Percentiles rank a stretch among this genome's conserved stretches.
These are phyloP conservation scores for Notothenia rossii DNA, from an alignment of 2,113 vertebrate genomes.

Conservation along the genomic window DNA sequence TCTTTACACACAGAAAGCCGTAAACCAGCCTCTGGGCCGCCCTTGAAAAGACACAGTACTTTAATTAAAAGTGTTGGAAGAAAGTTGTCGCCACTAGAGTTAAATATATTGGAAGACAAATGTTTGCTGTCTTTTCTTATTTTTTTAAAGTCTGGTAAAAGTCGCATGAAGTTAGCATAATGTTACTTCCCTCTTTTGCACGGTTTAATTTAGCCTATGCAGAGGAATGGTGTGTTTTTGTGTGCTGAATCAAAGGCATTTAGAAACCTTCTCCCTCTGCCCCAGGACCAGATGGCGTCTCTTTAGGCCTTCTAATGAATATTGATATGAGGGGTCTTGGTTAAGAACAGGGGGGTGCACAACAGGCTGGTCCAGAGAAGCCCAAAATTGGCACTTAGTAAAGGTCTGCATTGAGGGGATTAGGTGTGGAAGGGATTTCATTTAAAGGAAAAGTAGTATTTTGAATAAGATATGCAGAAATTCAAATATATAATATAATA, in stretches of 20 bases:
- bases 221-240: constrained; percentile 57
- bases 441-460: constrained; percentile 7
- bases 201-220: constrained; percentile 29
- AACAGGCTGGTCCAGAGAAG: constrained; percentile 24
- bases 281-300: constrained; percentile 82
- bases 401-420: constrained; percentile 44
- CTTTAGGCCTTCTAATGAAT: constrained; percentile 81
- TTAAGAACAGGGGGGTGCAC: constrained; percentile 65
- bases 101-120: too few relatives aligned
- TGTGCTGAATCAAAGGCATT: constrained; percentile 55
- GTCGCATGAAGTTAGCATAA: constrained; percentile 14
- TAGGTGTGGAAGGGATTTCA: constrained; percentile 40
- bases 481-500: too few relatives aligned
- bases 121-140: too few relatives aligned
- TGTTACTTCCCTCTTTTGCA: background rate
- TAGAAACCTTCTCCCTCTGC: constrained; percentile 45
- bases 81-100: too few relatives aligned
- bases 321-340: constrained; percentile 78
- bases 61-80: too few relatives aligned
- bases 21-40: background rate
- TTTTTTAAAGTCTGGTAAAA: too few relatives aligned
- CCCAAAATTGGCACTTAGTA: constrained; percentile 48
- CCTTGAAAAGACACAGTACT: background rate
- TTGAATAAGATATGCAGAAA: background rate
- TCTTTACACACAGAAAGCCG: constrained; percentile 10